Evolutionary conservation across 92 coral and sea anemone species (phyloP), one percentile per base, ranked within the genome.

Genomic region (Meandrina meandrites): DNA sequence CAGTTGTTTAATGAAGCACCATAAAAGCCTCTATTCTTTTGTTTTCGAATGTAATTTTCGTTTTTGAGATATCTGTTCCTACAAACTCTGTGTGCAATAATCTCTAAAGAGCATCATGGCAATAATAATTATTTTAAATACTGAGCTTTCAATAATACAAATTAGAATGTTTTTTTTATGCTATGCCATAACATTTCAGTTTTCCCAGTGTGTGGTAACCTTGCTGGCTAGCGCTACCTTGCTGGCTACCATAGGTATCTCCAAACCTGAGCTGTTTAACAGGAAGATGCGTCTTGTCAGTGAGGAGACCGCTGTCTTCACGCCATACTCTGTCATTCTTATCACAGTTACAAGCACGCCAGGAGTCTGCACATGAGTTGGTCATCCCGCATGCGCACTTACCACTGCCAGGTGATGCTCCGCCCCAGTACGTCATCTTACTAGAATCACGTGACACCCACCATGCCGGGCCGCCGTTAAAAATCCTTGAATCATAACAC

Each of bases 331-430:
- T 0, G 79, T 89, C 94, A 67, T 85, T 74, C 62, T 57, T 80
- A 19, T 72, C 92, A 58, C 94, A 91, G 93, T 90, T 32, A 54
- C 62, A 60, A 2, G 35, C 74, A 62, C 5, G 19, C 1, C 77
- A 19, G 28, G 77, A 10, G 51, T 36, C 51, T 11, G 48, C 93
- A 58, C 93, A 87, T 10, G 92, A 35, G 22, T 50, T 74, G 42
- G 84, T 87, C 88, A 79, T 87, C 53, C 90, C 93, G 83, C 93
- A 90, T 76, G 84, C 86, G 88, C 92, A 89, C 75, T 89, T 85
- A 27, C 85, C 85, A 47, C 75, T 81, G 18, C 21, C 75, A 73
- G 87, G 70, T 30, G 86, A 48, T 54, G 87, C 87, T 74, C 81
- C 87, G 12, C 87, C 87, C 87, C 81, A 84, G 56, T 73, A 73